Base-by-base conservation (phyloP, 1,140 invertebrate species). In the Drosophila sucinea region DNA sequence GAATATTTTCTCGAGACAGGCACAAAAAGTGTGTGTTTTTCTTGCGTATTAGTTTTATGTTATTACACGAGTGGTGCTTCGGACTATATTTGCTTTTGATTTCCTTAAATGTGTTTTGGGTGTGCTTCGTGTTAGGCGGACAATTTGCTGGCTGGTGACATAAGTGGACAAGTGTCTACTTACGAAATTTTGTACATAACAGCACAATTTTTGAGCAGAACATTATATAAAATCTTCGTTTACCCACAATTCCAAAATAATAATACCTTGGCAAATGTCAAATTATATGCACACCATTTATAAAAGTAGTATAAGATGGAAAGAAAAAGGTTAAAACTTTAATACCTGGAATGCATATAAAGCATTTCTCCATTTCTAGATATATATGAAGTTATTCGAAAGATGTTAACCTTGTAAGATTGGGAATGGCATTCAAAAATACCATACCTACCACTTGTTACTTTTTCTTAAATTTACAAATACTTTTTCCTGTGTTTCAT, bases 81-180 rank as follows among this genome's bases (percentile, higher is more conserved):
- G 56, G 78, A 68, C 73, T 86, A 73, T 74, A 71, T 68, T 70
- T 71, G 77, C 61, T 77, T 77, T 78, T 81, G 84, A 84, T 89
- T 90, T 89, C 81, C 84, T 89, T 89, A 84, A 89, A 89, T 78
- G 70, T 73, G 68, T 73, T 81, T 85, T 81, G 84, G 77, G 84
- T 83, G 79, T 72, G 67, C 77, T n/a, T 25, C 64, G 65, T 60
- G 70, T 79, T 70, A 66, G 79, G 75, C 60, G 79, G 69, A 41
- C 72, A 64, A 7, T 38, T 77, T 70, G 64, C 60, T 38, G 44
- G 66, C 23, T 40, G 76, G 63, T 89, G 84, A 90, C 77, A 85
- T 84, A 89, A 90, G 58, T 67, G 66, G n/a, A 32, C 55, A 54
- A 72, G 63, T 66, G 64, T 29, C 44, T 23, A 57, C 61, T 81